Base-by-base conservation (phyloP, 1,140 invertebrate genomes). In the Drosophila triauraria region DNA sequence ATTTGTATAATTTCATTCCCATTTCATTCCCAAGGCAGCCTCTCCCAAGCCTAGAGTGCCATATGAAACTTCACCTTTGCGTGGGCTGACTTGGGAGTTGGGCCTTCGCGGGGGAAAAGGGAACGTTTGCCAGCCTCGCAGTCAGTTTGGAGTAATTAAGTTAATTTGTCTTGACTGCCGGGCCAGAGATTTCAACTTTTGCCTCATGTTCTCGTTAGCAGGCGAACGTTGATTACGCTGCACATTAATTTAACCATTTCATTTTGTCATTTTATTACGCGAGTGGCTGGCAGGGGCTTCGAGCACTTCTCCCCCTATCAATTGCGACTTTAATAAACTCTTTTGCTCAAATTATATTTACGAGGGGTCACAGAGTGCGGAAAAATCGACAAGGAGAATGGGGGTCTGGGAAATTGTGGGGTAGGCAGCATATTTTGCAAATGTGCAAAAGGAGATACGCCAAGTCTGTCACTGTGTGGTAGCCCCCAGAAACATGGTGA, bases 401-500 rank as follows among this genome's bases (percentile, higher is more conserved):
- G 40, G 40, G 32, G 38, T 40, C 17, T 20, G 10, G 25, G 27
- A 12, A 15, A 20, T 12, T 17, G 4, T 35, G 20, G 23, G 56
- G 25, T 61, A 58, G 75, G 42, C 57, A 63, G 25, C 75, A 72
- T 81, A 80, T 82, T 80, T 79, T 44, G 64, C 25, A 48, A 86
- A 82, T 86, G 82, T 79, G 83, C 64, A 43, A 75, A 90, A 78
- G 84, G 93, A 93, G 94, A 91, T 91, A 91, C 93, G 70, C 43
- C 40, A 30, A 60, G 70, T 43, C 62, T 53, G 40, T 71, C 58
- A 46, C 23, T 63, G 44, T 35, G 42, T 25, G n/a, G 10, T 3
- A 54, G n/a, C 57, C 44, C 57, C 44, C 57, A 9, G 17, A 25
- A 9, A 44, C 35, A 12, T 13, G 3, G 35, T 13, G 12, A 13